A percentile compares a stretch with the other conserved stretches of the same genome.
Conservation (phyloP, 2,113 vertebrate species). For the Sylvilagus bachmani region DNA sequence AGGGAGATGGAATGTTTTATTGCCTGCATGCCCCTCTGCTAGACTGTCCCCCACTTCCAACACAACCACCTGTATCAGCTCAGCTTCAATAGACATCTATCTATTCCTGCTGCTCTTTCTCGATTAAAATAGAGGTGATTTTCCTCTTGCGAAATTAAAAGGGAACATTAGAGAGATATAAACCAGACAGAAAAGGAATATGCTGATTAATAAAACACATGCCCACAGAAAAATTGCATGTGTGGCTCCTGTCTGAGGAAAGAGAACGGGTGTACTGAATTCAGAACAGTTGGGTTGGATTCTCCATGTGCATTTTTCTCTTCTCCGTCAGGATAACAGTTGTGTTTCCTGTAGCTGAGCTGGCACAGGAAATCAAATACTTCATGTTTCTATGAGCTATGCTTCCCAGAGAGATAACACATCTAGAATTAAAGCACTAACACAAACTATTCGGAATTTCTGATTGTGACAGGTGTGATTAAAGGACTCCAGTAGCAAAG, state of each 20-base stretch:
- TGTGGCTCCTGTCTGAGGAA: background rate
- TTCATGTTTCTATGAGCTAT: slow-evolving; percentile 78
- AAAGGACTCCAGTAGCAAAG: slow-evolving; percentile 84
- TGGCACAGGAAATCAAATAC: slow-evolving; percentile 62
- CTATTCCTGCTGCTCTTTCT: background rate
- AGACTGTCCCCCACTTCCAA: background rate
- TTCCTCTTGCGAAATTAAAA: slow-evolving; percentile 39
- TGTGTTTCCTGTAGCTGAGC: slow-evolving; percentile 64
- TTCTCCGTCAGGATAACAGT: slow-evolving; percentile 23
- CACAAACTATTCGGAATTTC: slow-evolving; percentile 74
- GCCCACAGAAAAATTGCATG: slow-evolving; percentile 17
- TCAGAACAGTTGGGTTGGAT: background rate
- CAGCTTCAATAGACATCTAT: background rate
- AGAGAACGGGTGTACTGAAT: background rate
- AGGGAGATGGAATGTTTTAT: background rate
- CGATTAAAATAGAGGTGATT: background rate
- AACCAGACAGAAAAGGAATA: background rate
- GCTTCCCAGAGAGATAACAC: slow-evolving; percentile 71
- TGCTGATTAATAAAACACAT: slow-evolving; percentile 5
- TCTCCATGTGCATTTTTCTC: slow-evolving; percentile 39
- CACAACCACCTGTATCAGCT: background rate
- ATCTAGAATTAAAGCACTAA: slow-evolving; percentile 80
- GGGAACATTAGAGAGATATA: background rate
- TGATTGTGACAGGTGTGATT: slow-evolving; percentile 67
- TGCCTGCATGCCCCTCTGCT: background rate